Evolutionary conservation across 2,113 vertebrate genomes (phyloP).

Genomic region (Athene noctua): DNA sequence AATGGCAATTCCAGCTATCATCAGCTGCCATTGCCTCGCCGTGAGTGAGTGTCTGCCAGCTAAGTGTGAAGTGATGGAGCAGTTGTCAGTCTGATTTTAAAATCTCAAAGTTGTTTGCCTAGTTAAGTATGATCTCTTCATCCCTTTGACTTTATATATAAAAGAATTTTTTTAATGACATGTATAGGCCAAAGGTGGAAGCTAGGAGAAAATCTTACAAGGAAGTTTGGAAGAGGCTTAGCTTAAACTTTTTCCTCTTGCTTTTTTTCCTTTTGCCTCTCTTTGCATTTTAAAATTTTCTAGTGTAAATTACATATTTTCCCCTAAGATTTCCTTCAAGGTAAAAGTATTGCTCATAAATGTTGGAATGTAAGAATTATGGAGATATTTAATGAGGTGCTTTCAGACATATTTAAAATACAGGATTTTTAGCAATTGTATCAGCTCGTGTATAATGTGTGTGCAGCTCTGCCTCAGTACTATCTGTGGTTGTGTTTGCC

Average conservation of each 20-base stretch:
- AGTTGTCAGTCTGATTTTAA: not conserved
- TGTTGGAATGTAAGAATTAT: not conserved
- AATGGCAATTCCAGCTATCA: not conserved
- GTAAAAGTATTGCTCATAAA: not conserved
- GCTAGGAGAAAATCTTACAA: not conserved
- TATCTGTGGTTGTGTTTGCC: not conserved
- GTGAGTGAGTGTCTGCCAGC: not conserved
- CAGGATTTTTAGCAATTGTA: not conserved
- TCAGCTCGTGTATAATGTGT: not conserved
- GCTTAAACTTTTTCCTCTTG: not conserved
- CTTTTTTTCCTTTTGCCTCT: not conserved
- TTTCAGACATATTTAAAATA: not conserved
- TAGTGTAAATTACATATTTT: not conserved
- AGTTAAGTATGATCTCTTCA: not conserved
- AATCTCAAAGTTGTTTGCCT: not conserved
- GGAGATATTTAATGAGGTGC: not conserved
- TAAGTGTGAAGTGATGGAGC: not conserved
- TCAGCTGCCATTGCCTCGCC: not conserved
- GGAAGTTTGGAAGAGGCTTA: not conserved
- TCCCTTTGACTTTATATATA: not conserved
- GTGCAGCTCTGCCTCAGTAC: not conserved
- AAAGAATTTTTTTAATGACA: not conserved
- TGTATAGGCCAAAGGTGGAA: not conserved
- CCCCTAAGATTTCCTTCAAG: not conserved
- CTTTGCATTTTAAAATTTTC: not conserved